These are phyloP conservation scores for Muntiacus muntjak DNA, from an alignment of 2,113 vertebrate species.

Conservation along the genomic window DNA sequence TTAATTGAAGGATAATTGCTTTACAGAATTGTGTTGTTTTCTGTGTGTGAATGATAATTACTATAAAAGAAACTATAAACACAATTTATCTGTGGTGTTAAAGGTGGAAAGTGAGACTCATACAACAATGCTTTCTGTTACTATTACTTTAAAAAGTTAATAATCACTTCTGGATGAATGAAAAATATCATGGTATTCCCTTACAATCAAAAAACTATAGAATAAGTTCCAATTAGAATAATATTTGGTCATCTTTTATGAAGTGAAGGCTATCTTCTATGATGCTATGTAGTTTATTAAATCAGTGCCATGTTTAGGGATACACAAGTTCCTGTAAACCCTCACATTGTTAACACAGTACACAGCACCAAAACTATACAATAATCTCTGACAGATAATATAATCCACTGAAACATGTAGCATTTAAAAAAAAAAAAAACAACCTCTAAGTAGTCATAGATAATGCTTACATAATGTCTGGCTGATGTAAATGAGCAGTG, in stretches of 20 bases:
- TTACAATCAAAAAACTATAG: not conserved
- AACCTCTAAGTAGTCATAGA: not conserved
- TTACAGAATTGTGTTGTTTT: not conserved
- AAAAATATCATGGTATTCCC: not conserved
- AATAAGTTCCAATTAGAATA: not conserved
- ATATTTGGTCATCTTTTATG: not conserved
- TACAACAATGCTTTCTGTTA: not conserved
- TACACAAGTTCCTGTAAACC: not conserved
- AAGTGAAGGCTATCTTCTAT: not conserved
- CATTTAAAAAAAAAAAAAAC: not conserved
- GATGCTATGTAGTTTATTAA: not conserved
- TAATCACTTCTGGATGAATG: not conserved
- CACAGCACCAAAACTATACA: not conserved
- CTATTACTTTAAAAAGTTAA: not conserved
- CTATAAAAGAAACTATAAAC: not conserved
- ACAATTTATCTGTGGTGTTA: not conserved
- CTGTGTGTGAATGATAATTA: not conserved
- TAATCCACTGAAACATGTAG: not conserved
- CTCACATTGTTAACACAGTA: not conserved
- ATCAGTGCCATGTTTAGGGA: not conserved
- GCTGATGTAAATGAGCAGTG: conserved; percentile 16
- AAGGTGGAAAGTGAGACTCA: not conserved
- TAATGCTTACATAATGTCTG: not conserved
- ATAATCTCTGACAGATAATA: not conserved
- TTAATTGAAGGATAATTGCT: not conserved